Evolutionary conservation across 2,888 invertebrate genomes (phyloP), one percentile per base, ranked within the genome.

Genomic region (Agrilus biguttatus): DNA sequence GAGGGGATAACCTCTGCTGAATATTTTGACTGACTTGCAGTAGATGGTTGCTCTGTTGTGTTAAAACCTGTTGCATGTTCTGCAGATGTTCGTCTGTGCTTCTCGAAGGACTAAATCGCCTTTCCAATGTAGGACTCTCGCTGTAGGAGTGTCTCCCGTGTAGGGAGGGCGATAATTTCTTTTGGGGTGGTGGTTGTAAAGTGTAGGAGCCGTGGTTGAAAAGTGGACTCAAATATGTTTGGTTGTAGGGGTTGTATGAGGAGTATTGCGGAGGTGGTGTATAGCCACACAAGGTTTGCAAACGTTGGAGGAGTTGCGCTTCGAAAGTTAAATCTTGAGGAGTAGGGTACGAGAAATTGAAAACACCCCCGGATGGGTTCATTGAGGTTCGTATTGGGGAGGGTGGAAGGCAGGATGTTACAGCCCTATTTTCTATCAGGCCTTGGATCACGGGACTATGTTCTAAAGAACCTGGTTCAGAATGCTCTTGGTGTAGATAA

Each of bases 261-360:
- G 55, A 57, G 21, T 53, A 49, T 40, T 49, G 53, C 42, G 45
- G 52, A 1, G 60, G 54, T 1, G 60, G 64, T 4, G 62, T 57
- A 52, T 70, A 71, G 0, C 68, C 67, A 46, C 67, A 67, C 36
- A 72, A 57, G 41, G 67, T 63, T 55, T 73, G 73, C 42, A 74
- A 54, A 46, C 71, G 62, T 51, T 73, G 73, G 37, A 73, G 53
- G 8, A 74, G 60, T 49, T 73, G 74, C 7, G 66, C 58, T 52
- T 73, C 72, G 17, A 58, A 53, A 5, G 55, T 48, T 14, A 55
- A 46, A 32, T 59, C 57, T 8, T 54, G 50, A 40, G 51, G 48
- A 3, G 55, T 44, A 8, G 53, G 57, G 50, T 61, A 60, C 10
- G 55, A 47, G 46, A 60, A 65, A 48, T 59, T 65, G 46, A 63